Evolutionary conservation across 2,797 vertebrate genomes (phyloP).

Genomic region (Squalus acanthias): DNA sequence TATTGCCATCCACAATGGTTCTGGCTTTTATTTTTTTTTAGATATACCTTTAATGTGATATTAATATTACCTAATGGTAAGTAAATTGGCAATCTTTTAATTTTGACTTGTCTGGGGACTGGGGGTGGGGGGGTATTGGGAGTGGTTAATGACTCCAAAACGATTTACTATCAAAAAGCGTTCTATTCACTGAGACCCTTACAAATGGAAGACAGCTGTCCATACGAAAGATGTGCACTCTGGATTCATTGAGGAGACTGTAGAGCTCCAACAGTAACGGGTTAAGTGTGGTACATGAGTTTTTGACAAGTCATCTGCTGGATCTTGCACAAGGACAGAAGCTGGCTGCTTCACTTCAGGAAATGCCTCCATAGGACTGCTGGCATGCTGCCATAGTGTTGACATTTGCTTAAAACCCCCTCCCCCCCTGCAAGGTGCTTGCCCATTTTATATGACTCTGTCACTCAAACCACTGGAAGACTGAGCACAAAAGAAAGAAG

Average conservation of each 20-base stretch:
- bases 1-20: too few species aligned
- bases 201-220: not conserved
- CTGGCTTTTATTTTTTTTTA: not conserved
- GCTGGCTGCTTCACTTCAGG: not conserved
- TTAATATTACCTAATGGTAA: not conserved
- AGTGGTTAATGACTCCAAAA: not conserved
- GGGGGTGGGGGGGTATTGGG: not conserved
- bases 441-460: not conserved
- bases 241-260: not conserved
- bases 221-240: too few species aligned
- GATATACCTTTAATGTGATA: not conserved
- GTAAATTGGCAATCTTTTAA: not conserved
- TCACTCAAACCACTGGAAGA: not conserved
- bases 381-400: not conserved
- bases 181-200: not conserved
- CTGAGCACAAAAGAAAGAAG: not conserved
- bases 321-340: slow-evolving; percentile 3
- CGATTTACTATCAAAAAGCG: not conserved
- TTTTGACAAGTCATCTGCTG: not conserved
- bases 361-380: not conserved
- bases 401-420: not conserved
- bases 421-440: not conserved
- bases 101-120: not conserved
- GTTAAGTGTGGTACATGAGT: not conserved
- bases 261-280: not conserved